A percentile compares a stretch with the other conserved stretches of the same genome.
Conservation (phyloP, 2,797 vertebrate species). For the Hybognathus amarus region DNA sequence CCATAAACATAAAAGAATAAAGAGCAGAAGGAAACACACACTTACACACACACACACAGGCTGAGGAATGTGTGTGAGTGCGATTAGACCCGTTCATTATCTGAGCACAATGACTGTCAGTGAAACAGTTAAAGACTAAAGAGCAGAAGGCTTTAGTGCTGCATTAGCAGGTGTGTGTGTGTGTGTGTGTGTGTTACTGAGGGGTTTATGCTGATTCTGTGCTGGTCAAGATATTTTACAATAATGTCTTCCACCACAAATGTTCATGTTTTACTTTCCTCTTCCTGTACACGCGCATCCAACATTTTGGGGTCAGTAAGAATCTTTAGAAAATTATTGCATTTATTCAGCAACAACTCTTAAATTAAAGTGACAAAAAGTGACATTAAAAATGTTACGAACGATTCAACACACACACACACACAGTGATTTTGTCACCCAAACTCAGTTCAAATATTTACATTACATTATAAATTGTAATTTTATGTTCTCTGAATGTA, state of each 20-base stretch:
- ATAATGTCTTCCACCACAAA: not conserved
- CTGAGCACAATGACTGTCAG: constrained; percentile 27
- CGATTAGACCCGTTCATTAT: constrained; percentile 41
- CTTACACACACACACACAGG: not conserved
- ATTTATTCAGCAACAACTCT: not conserved
- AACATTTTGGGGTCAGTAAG: not conserved
- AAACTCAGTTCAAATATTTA: no score
- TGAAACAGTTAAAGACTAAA: not conserved
- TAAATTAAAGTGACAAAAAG: no score
- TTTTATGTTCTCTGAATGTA: no score
- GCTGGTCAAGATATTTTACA: not conserved
- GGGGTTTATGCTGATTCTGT: not conserved
- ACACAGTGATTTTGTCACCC: no score
- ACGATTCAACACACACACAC: no score
- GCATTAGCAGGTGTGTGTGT: not conserved
- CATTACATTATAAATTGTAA: no score
- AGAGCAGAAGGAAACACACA: not conserved
- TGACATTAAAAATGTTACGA: no score
- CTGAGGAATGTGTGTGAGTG: constrained; percentile 24
- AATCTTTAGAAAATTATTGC: not conserved
- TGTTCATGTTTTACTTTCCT: not conserved
- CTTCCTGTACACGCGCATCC: not conserved
- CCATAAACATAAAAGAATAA: constrained; percentile 18
- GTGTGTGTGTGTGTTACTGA: not conserved
- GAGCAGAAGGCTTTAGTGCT: not conserved